Base-by-base conservation (phyloP, 2,888 invertebrate genomes). In the Laothoe populi region DNA sequence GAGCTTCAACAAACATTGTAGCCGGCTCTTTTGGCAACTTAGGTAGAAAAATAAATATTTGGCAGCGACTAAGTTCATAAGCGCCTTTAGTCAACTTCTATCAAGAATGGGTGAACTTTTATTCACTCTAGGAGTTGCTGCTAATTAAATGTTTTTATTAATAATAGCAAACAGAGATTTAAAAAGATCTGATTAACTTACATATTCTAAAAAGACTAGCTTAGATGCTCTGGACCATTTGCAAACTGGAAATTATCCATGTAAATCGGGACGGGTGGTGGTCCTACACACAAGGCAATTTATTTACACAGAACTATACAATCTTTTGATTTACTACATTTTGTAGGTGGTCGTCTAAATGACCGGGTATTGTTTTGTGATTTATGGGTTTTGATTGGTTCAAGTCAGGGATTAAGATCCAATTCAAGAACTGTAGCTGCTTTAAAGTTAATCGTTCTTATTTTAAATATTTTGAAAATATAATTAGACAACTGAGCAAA, bases 251-350 rank as follows among this genome's bases (percentile, higher is more conserved):
- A 42, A 11, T 16, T 3, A 16, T 42, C 16, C 42, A 16, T 0
- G 5, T 5, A 49, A 16, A 5, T n/a, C 16, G 1, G 10, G 19
- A 48, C 24, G 0, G 31, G 3, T 8, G 49, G 16, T 26, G 5
- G 10, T 8, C n/a, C 24, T 26, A 49, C 26, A 10, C 49, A 46
- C 11, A 4, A 8, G 10, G 26, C 16, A 21, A 11, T 21, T 45
- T 21, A 45, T 21, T 45, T 3, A 21, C 21, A 45, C 10, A 3
- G 45, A 19, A 19, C 49, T 31, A 49, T 49, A 31, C 8, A 24
- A 24, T 31, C 49, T 49, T 24, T 26, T 49, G 49, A 49, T 49
- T 31, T 49, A 49, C 49, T 2, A 16, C 49, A 16, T 49, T 49
- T 49, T 26, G 26, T 49, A 8, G 26, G 26, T 31, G 26, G 42